Evolutionary conservation across 2,888 invertebrate genomes (phyloP).

Genomic region (Carterocephalus palaemon): DNA sequence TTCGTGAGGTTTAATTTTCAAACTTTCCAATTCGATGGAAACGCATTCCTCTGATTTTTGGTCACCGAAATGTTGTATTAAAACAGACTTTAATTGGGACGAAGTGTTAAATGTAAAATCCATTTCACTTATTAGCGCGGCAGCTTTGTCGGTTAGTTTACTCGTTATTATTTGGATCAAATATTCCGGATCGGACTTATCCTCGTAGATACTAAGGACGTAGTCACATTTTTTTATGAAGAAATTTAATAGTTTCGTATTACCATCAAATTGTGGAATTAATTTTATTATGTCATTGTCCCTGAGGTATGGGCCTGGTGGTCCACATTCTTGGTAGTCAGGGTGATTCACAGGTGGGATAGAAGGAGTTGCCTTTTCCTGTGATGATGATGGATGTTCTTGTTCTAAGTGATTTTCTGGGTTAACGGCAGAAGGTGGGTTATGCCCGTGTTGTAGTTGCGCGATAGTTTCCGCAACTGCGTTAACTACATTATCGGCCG

Average conservation of each 20-base stretch:
- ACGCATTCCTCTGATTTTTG: too few relatives aligned
- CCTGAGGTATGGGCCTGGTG: too few relatives aligned
- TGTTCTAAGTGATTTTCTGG: not conserved
- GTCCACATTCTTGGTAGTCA: too few relatives aligned
- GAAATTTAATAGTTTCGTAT: too few relatives aligned
- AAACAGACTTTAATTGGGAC: not conserved
- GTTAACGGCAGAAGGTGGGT: too few relatives aligned
- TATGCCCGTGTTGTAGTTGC: not conserved
- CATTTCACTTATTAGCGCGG: not conserved
- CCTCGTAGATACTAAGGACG: not conserved
- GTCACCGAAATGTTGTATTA: not conserved
- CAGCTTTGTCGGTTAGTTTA: not conserved
- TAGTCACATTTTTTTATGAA: conserved; percentile 1
- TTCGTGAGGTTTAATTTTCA: not conserved
- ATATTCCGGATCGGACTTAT: too few relatives aligned
- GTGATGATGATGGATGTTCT: not conserved
- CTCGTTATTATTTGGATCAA: too few relatives aligned
- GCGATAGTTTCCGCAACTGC: not conserved
- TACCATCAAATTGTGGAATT: too few relatives aligned
- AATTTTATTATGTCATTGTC: too few relatives aligned
- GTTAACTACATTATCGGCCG: not conserved
- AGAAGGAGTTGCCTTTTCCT: not conserved
- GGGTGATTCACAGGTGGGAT: too few relatives aligned
- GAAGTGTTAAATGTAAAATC: not conserved
- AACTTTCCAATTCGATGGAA: not conserved